These are phyloP conservation scores for Maconellicoccus hirsutus DNA, from an alignment of 1,140 invertebrate species.

Conservation along the genomic window DNA sequence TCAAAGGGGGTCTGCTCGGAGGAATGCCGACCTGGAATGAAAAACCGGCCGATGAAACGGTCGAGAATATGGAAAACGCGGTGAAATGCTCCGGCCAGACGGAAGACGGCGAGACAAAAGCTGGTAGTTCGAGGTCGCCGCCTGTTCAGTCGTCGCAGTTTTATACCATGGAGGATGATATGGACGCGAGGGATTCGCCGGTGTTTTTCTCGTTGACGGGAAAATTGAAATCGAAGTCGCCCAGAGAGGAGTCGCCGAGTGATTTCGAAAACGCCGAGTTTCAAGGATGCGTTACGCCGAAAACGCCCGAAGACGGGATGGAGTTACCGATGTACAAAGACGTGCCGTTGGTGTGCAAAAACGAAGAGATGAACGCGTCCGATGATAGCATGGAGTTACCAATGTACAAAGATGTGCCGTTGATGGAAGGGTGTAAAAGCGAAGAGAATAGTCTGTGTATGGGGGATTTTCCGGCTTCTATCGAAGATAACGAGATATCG, in stretches of 20 bases:
- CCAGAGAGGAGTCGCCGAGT: neutral
- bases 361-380: neutral
- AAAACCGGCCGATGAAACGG: neutral
- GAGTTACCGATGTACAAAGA: conserved; percentile 31
- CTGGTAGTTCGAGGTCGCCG: neutral
- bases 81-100: neutral
- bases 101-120: too few relatives aligned
- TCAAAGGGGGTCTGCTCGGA: neutral
- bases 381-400: conserved; percentile 30
- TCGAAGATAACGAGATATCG: conserved; percentile 30
- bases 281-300: neutral
- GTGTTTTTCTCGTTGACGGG: neutral
- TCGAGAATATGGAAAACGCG: neutral
- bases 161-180: neutral
- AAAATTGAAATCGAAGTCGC: neutral
- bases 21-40: neutral
- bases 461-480: conserved; percentile 30
- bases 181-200: neutral
- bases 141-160: neutral
- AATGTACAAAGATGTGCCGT: conserved; percentile 32
- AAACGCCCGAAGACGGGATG: conserved; percentile 27
- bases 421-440: conserved; percentile 31
- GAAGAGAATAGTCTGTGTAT: conserved; percentile 28
- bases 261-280: neutral
- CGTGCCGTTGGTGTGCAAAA: conserved; percentile 31